A percentile compares a stretch with the other conserved stretches of the same genome.
Conservation (phyloP, 2,113 vertebrate genomes). For the Galemys pyrenaicus region DNA sequence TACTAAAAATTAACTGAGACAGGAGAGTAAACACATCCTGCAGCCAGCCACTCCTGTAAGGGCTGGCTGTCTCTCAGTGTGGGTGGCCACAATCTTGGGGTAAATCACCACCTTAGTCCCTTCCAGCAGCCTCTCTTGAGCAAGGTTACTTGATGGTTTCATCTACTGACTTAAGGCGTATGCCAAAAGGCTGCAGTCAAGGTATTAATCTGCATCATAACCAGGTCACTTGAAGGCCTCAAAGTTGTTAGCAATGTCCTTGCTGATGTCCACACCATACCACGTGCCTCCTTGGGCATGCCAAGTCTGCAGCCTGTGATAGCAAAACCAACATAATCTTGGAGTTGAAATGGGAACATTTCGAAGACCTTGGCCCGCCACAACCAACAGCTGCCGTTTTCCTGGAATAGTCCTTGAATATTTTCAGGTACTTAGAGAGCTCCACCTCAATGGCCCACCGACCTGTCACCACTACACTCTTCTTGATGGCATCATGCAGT, state of each 20-base stretch:
- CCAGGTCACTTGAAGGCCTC: conserved; percentile 93
- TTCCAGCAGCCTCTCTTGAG: conserved; percentile 81
- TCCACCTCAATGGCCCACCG: conserved; percentile 99
- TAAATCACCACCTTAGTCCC: conserved; percentile 83
- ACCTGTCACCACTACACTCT: conserved; percentile 91
- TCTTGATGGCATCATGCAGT: conserved; percentile 97
- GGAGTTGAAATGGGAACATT: conserved; percentile 97
- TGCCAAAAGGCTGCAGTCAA: conserved; percentile 95
- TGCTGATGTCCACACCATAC: conserved; percentile 96
- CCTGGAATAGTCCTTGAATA: conserved; percentile 97
- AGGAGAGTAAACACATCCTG: background rate
- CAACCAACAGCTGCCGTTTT: conserved; percentile 97
- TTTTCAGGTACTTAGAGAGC: conserved; percentile 95
- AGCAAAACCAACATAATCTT: conserved; percentile 98
- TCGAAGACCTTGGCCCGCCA: conserved; percentile 97
- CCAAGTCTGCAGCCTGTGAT: conserved; percentile 97
- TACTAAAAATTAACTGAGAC: rapidly evolving
- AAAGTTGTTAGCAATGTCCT: conserved; percentile 96
- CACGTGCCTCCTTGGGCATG: conserved; percentile 97
- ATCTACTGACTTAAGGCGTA: conserved; percentile 96
- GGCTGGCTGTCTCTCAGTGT: conserved; percentile 73
- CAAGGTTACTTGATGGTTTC: conserved; percentile 98
- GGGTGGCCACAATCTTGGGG: conserved; percentile 83
- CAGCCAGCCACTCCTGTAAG: conserved; percentile 79
- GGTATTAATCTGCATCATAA: conserved; percentile 94